These are phyloP conservation scores for Macquaria ambigua DNA, from an alignment of 2,113 vertebrate species.

Conservation along the genomic window DNA sequence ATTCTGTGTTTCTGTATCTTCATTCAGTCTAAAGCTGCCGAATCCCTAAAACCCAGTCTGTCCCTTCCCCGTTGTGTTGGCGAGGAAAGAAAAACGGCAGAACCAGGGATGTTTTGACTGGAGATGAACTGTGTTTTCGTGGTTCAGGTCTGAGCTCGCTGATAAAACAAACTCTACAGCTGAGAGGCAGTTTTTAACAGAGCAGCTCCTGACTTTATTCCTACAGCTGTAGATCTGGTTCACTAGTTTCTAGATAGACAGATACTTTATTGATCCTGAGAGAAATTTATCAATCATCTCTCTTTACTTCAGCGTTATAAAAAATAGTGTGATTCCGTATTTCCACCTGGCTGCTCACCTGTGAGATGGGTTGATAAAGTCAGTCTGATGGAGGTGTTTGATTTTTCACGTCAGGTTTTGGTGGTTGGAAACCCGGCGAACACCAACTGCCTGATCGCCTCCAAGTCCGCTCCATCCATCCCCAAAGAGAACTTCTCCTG, in stretches of 20 bases:
- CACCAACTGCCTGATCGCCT: slow-evolving; percentile 96
- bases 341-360: background rate
- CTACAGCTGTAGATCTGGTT: no score
- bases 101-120: background rate
- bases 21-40: no score
- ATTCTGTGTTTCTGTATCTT: no score
- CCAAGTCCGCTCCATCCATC: slow-evolving; percentile 96
- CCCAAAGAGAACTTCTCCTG: slow-evolving; percentile 99
- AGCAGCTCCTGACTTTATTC: no score
- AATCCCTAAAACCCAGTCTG: no score
- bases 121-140: background rate
- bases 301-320: no score
- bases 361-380: background rate
- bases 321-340: background rate
- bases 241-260: no score
- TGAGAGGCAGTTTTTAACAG: no score
- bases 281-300: no score
- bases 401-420: slow-evolving; percentile 85
- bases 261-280: no score
- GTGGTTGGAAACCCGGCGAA: slow-evolving; percentile 98
- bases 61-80: background rate
- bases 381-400: background rate
- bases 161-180: background rate
- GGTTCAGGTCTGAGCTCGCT: background rate
- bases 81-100: background rate